Evolutionary conservation across 2,888 invertebrate genomes (phyloP), one percentile per base, ranked within the genome.

Genomic region (Allophyes oxyacanthae): DNA sequence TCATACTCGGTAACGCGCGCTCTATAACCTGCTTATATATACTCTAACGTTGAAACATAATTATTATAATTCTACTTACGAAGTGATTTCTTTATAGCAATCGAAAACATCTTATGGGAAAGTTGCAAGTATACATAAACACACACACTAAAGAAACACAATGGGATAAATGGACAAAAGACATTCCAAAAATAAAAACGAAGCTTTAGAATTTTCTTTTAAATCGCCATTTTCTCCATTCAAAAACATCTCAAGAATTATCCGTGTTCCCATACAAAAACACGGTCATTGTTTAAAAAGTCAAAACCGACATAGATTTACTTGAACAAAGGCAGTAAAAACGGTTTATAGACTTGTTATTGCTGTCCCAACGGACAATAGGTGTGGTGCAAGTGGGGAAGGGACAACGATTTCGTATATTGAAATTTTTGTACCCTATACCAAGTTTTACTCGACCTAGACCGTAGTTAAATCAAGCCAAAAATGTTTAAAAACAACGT

Each of bases 331-430:
- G 90, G 92, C 92, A 94, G 91, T 94, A 92, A 94, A 94, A 93
- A 88, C 92, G 87, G 89, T 94, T 94, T 94, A 94, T 94, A 90
- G 93, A 88, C 91, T 94, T 94, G 93, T 94, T 94, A 94, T 94
- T 92, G 92, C 89, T 87, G 78, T 91, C 86, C 87, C 91, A 81
- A 82, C 84, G 92, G 92, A 92, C 93, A 81, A 51, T 64, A 59
- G 8, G 72, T 11, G 48, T 84, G 88, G 88, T 68, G 0, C 62
- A 82, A 85, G 65, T 52, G 13, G 7, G 0, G 1, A 26, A 1
- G 0, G 0, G 4, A 2, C 0, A 14, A 62, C 45, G 66, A 40
- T 37, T 50, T 45, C 11, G 11, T 1, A 25, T 3, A 11, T 33
- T 6, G 7, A 1, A 6, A 30, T 6, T 28, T 1, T 11, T 1